Percentiles rank a stretch among this genome's conserved stretches.
Conservation (phyloP, 2,888 invertebrate species). For the Cactoblastis cactorum region DNA sequence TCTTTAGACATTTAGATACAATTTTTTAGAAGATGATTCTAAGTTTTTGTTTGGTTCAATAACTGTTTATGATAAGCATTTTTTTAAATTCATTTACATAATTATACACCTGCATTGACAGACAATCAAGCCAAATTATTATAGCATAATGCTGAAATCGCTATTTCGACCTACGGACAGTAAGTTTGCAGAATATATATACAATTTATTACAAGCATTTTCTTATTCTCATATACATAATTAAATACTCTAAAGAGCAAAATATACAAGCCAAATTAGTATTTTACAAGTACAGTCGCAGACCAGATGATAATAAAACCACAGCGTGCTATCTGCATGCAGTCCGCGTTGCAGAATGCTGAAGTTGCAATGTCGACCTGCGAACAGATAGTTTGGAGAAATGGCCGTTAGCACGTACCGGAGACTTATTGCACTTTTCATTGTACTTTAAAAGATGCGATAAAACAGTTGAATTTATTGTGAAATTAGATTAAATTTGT, state of each 20-base stretch:
- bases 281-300: background rate
- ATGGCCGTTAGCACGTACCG: constrained; percentile 1
- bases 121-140: too few species aligned
- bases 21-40: too few species aligned
- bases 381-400: constrained; percentile 39
- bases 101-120: too few species aligned
- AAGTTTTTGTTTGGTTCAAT: too few species aligned
- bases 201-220: too few species aligned
- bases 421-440: background rate
- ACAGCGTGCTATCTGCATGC: constrained; percentile 41
- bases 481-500: background rate
- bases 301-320: background rate
- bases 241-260: background rate
- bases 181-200: too few species aligned
- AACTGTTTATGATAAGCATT: too few species aligned
- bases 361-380: constrained; percentile 47
- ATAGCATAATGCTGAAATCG: too few species aligned
- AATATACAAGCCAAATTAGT: background rate
- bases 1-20: too few species aligned
- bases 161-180: too few species aligned
- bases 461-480: background rate
- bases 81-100: too few species aligned
- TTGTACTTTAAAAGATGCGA: background rate
- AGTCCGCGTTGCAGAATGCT: constrained; percentile 36
- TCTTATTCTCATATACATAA: too few species aligned